Conservation (phyloP, 2,797 vertebrate species). For the Passerculus sandwichensis region DNA sequence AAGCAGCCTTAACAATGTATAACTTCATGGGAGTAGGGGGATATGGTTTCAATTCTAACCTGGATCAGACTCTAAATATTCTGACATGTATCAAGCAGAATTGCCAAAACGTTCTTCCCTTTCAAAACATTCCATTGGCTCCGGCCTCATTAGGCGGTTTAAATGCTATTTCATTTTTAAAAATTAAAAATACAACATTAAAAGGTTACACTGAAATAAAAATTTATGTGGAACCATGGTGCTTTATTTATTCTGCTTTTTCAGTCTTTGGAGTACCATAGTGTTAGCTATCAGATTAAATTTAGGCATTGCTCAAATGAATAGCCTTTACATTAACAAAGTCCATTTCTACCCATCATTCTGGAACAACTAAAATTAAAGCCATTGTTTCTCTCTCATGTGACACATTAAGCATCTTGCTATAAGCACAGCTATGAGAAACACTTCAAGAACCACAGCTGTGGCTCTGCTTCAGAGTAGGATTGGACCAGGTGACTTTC, state of each 20-base stretch:
- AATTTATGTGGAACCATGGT: neutral
- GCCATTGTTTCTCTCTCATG: neutral
- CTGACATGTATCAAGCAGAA: conserved; percentile 47
- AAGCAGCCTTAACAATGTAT: conserved; percentile 32
- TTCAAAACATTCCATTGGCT: conserved; percentile 60
- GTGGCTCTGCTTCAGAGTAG: neutral
- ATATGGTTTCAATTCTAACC: conserved; percentile 75
- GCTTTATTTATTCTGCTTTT: neutral
- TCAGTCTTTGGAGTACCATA: neutral
- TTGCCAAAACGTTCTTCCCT: conserved; percentile 61
- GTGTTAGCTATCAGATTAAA: neutral
- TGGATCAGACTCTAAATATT: conserved; percentile 64
- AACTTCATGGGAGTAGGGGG: conserved; percentile 18
- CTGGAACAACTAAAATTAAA: neutral
- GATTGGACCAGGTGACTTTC: neutral
- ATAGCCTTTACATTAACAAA: neutral
- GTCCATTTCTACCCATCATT: neutral
- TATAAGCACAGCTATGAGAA: neutral
- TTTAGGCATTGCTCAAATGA: neutral
- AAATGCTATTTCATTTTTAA: conserved; percentile 5
- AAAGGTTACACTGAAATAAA: neutral
- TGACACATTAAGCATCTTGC: neutral
- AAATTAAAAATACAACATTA: conserved; percentile 38
- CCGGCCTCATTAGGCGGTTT: conserved; percentile 1
- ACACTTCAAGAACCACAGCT: neutral